Evolutionary conservation across 1,140 invertebrate species (phyloP).

Genomic region (Branchinecta lynchi): DNA sequence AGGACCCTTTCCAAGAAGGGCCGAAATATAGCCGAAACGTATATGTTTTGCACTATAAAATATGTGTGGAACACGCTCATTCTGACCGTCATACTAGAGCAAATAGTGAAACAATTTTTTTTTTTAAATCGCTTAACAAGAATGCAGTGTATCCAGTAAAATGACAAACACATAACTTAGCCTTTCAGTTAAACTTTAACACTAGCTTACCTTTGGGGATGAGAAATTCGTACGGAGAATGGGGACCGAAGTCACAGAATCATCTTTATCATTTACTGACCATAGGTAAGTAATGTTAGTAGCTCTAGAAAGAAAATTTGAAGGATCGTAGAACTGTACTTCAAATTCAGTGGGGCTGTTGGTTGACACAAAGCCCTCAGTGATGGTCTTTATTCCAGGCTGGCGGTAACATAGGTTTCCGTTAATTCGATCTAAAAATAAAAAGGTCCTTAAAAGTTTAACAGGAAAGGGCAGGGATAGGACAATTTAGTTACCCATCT

Average conservation of each 20-base stretch:
- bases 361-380: background rate
- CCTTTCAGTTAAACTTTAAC: background rate
- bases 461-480: too few relatives aligned
- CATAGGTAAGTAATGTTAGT: background rate
- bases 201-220: background rate
- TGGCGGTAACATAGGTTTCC: background rate
- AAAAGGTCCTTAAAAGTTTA: too few relatives aligned
- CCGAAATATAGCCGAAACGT: too few relatives aligned
- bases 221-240: background rate
- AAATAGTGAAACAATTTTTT: too few relatives aligned
- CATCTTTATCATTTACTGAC: background rate
- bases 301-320: background rate
- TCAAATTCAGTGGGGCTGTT: background rate
- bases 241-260: background rate
- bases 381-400: background rate
- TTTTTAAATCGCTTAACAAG: too few relatives aligned
- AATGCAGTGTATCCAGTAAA: too few relatives aligned
- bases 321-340: background rate
- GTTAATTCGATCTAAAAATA: background rate
- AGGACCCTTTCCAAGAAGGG: too few relatives aligned
- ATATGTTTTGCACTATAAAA: too few relatives aligned
- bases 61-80: too few relatives aligned
- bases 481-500: too few relatives aligned
- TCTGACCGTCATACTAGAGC: too few relatives aligned
- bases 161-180: too few relatives aligned